Evolutionary conservation across 2,888 invertebrate species (phyloP).

Genomic region (Siphlonurus alternatus): DNA sequence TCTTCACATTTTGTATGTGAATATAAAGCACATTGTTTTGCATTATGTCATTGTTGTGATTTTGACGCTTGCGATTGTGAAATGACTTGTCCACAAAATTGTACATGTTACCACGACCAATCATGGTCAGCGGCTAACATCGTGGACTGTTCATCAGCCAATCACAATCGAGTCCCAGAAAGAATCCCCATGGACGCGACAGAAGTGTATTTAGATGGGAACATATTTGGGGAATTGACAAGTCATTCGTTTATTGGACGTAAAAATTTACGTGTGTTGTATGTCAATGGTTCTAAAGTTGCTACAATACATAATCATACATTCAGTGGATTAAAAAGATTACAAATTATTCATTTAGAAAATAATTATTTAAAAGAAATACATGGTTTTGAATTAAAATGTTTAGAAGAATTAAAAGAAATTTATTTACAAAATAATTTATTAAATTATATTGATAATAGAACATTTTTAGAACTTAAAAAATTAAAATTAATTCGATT

Average conservation of each 20-base stretch:
- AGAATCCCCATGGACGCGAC: slow-evolving; percentile 92
- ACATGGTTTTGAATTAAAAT: slow-evolving; percentile 65
- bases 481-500: slow-evolving; percentile 69
- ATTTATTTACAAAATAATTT: slow-evolving; percentile 75
- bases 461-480: slow-evolving; percentile 63
- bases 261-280: slow-evolving; percentile 72
- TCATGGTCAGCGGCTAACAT: slow-evolving; percentile 80
- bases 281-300: slow-evolving; percentile 76
- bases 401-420: slow-evolving; percentile 65
- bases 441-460: slow-evolving; percentile 65
- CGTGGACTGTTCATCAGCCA: slow-evolving; percentile 72
- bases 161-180: slow-evolving; percentile 61
- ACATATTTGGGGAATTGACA: slow-evolving; percentile 69
- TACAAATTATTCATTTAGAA: slow-evolving; percentile 69
- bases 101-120: slow-evolving; percentile 89
- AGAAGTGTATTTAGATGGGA: slow-evolving; percentile 84
- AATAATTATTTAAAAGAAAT: slow-evolving; percentile 66
- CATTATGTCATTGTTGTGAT: slow-evolving; percentile 89
- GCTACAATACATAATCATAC: slow-evolving; percentile 74
- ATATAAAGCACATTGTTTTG: slow-evolving; percentile 86
- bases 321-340: slow-evolving; percentile 68
- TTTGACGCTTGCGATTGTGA: slow-evolving; percentile 96
- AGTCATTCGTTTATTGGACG: slow-evolving; percentile 84
- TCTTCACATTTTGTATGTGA: slow-evolving; percentile 82
- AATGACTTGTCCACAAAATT: slow-evolving; percentile 87